Base-by-base conservation (phyloP, 2,113 vertebrate species). In the Saiga tatarica region DNA sequence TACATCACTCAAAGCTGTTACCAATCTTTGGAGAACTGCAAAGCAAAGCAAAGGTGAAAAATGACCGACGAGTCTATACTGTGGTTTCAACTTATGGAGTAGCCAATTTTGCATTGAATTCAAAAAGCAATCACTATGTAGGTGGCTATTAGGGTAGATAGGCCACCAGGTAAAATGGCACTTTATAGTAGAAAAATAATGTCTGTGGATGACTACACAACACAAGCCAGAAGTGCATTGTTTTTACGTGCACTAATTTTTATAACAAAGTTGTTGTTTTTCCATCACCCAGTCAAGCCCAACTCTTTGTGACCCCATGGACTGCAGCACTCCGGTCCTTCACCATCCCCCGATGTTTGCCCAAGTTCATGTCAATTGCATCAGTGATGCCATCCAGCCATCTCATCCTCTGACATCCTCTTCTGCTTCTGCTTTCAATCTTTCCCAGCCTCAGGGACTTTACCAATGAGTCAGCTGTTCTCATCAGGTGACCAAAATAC, bases 121-220 rank as follows among this genome's bases (percentile, higher is more conserved):
- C 14, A 71, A 86, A 87, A 85, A 86, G 26, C 17, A 67, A 59
- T 36, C 21, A 67, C 36, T 47, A 3, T 78, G 7, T 21, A 67
- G n/a, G 42, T 85, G 15, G 9, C 15, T 76, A 33, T 67, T 71
- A 82, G 45, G 19, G 23, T 71, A 33, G 52, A 87, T 6, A 91
- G 30, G 21, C 5, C 16, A 52, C 4, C 45, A 21, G 16, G 28
- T 52, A 12, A 0, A 26, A 6, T 21, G 15, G 7, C 6, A 2
- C 3, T 42, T 55, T 94, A 50, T 42, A 42, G 36, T 26, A 81
- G 17, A 10, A 19, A 39, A n/a, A 55, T 52, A 89, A 74, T 64
- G 6, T 39, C 14, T 45, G n/a, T 25, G 13, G 47, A 6, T 90
- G 52, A 33, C 23, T 50, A 15, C 15, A 59, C 12, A 89, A 28